A percentile compares a stretch with the other conserved stretches of the same genome.
Evolutionary conservation across 2,113 vertebrate species (phyloP).

Genomic region (Cacatua alba): DNA sequence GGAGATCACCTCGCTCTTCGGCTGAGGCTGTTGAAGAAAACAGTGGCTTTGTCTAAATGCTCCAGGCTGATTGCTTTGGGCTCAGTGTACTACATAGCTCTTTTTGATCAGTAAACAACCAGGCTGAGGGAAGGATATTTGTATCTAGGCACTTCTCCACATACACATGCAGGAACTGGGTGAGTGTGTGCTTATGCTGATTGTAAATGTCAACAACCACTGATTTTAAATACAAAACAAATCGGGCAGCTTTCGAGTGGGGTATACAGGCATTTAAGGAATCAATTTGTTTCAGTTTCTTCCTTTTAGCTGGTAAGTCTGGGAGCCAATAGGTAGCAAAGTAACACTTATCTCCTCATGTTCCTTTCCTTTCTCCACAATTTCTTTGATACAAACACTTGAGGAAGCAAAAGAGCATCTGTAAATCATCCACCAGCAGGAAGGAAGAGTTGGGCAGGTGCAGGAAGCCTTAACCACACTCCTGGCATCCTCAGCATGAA

Average conservation of each 20-base stretch:
- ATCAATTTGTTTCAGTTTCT: not conserved
- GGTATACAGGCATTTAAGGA: not conserved
- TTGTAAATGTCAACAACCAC: not conserved
- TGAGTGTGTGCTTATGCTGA: not conserved
- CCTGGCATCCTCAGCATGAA: not conserved
- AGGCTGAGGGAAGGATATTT: not conserved
- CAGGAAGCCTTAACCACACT: not conserved
- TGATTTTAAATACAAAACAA: not conserved
- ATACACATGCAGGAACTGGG: not conserved
- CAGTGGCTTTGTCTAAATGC: not conserved
- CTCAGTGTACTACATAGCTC: not conserved
- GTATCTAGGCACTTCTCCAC: not conserved
- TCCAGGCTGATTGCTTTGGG: not conserved
- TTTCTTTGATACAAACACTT: not conserved
- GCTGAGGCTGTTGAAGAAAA: not conserved
- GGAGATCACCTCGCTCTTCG: not conserved
- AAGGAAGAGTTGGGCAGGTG: not conserved
- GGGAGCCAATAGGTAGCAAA: not conserved
- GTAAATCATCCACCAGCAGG: not conserved
- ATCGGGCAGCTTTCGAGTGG: not conserved
- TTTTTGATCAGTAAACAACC: not conserved
- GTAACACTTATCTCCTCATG: not conserved
- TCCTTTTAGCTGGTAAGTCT: not conserved
- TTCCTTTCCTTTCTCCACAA: not conserved
- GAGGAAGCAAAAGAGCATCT: conserved; percentile 5